Percentiles rank a stretch among this genome's conserved stretches.
Evolutionary conservation across 2,113 vertebrate species (phyloP).

Genomic region (Syngnathus scovelli): DNA sequence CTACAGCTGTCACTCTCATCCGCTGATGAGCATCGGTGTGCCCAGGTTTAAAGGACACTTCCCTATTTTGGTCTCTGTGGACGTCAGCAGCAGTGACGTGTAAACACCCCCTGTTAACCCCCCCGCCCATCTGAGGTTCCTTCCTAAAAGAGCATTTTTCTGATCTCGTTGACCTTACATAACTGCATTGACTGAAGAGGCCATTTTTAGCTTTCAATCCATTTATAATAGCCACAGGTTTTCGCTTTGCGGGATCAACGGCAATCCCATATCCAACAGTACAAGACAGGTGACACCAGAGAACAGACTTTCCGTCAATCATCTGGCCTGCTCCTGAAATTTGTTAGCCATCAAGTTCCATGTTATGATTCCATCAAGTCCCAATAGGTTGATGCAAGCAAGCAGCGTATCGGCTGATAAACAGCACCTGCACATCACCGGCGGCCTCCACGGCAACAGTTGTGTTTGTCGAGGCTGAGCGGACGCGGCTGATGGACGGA

Average conservation of each 20-base stretch:
- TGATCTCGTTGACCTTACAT: constrained; percentile 5
- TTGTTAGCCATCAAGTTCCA: background rate
- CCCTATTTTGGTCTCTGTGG: constrained; percentile 57
- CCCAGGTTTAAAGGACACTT: constrained; percentile 43
- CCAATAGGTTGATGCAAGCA: constrained; percentile 21
- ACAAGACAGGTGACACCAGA: background rate
- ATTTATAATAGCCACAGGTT: no score
- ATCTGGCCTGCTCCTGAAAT: background rate
- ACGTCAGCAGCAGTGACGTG: constrained; percentile 61
- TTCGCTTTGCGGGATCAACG: no score
- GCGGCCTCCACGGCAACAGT: constrained; percentile 39
- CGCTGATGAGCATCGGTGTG: constrained; percentile 40
- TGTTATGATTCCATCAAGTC: constrained; percentile 1
- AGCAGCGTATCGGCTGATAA: constrained; percentile 16
- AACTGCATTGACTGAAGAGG: background rate
- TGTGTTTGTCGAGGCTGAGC: constrained; percentile 60
- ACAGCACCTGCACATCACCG: constrained; percentile 19
- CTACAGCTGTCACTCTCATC: constrained; percentile 50
- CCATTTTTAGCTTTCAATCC: no score
- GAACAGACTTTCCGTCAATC: background rate
- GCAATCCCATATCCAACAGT: background rate
- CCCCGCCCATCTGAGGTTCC: background rate
- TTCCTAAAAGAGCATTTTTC: constrained; percentile 29
- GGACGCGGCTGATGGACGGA: constrained; percentile 26
- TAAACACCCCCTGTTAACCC: constrained; percentile 31